Percentiles rank a stretch among this genome's conserved stretches.
Conservation (phyloP, 2,888 invertebrate genomes). For the Oxyteleia sp. region DNA sequence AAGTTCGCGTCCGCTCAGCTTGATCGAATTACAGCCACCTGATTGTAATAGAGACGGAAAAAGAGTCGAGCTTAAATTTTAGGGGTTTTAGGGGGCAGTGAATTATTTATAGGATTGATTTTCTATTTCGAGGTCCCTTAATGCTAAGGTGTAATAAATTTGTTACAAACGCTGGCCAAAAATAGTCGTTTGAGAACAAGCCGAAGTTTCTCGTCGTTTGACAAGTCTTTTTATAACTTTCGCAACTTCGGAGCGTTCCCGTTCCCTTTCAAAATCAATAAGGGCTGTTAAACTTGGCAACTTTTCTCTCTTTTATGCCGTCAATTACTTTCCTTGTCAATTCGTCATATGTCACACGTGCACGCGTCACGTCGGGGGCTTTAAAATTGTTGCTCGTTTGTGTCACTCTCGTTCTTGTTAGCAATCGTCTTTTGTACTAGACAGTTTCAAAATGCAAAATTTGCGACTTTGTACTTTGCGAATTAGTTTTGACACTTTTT, state of each 20-base stretch:
- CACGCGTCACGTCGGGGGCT: slow-evolving; percentile 34
- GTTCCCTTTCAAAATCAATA: slow-evolving; percentile 51
- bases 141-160: neutral
- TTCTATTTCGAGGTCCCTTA: slow-evolving; percentile 1
- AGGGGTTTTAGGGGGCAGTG: neutral
- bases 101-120: slow-evolving; percentile 26
- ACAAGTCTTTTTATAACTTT: slow-evolving; percentile 47
- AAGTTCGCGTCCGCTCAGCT: slow-evolving; percentile 29
- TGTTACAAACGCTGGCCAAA: neutral
- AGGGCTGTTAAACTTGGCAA: slow-evolving; percentile 44
- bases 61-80: neutral
- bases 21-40: slow-evolving; percentile 34
- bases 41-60: slow-evolving; percentile 21
- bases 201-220: neutral
- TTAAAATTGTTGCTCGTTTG: slow-evolving; percentile 40
- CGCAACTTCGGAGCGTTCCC: slow-evolving; percentile 22
- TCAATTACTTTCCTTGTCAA: slow-evolving; percentile 62
- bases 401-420: too few relatives aligned
- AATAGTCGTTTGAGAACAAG: neutral
- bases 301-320: slow-evolving; percentile 60
- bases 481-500: too few relatives aligned
- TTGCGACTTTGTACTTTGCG: too few relatives aligned
- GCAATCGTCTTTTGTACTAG: too few relatives aligned
- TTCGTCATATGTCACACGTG: slow-evolving; percentile 52
- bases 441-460: too few relatives aligned